Conservation (phyloP, 2,113 vertebrate genomes). For the Mobula birostris region DNA sequence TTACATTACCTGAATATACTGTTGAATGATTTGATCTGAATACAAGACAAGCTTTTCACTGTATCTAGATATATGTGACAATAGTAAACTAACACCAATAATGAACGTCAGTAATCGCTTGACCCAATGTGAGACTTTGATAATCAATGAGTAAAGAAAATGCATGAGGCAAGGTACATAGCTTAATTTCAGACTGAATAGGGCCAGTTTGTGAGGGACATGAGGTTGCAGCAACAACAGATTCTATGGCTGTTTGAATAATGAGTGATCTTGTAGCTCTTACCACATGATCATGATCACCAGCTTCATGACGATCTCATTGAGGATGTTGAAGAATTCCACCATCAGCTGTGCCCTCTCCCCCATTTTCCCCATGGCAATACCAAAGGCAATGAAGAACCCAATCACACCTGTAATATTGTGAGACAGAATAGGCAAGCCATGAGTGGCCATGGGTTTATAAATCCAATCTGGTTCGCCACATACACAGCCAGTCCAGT, state of each 20-base stretch:
- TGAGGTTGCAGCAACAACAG: background rate
- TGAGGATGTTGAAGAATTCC: slow-evolving; percentile 98
- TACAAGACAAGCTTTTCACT: too few species aligned
- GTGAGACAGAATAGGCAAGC: background rate
- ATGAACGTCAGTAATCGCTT: background rate
- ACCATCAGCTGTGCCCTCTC: slow-evolving; percentile 95
- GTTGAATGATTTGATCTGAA: too few species aligned
- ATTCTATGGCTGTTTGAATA: too few species aligned
- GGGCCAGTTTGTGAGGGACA: background rate
- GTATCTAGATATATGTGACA: too few species aligned
- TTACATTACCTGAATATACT: too few species aligned
- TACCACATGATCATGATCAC: slow-evolving; percentile 99
- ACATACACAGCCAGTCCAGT: background rate
- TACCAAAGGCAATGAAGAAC: slow-evolving; percentile 98
- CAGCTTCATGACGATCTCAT: slow-evolving; percentile 97
- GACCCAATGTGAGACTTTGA: background rate
- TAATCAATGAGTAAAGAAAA: background rate
- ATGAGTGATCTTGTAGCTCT: slow-evolving; percentile 44
- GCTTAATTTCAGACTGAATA: background rate
- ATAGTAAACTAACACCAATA: too few species aligned
- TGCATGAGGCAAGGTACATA: too few species aligned
- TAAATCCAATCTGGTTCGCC: background rate
- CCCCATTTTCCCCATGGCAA: slow-evolving; percentile 98
- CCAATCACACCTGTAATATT: slow-evolving; percentile 80
- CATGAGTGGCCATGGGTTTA: background rate